Percentiles rank a stretch among this genome's conserved stretches.
phyloP scores from a whole-genome alignment of 2,113 vertebrate genomes.

The Podocnemis expansa region DNA sequence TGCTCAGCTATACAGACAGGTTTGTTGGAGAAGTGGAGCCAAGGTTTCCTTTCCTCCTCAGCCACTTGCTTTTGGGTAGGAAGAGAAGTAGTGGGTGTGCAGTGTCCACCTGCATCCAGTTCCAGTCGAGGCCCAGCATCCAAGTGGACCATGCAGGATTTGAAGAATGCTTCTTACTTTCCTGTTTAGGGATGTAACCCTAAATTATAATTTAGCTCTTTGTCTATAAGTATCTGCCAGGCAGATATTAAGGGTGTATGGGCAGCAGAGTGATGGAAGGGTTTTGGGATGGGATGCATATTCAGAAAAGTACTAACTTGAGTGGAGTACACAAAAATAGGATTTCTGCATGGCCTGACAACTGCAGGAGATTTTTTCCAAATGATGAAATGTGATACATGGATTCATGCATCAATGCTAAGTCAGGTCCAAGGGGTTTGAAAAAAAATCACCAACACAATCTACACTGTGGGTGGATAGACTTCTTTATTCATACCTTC shows the following conservation, averaged over 20 bases:
- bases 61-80: background rate
- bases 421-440: background rate
- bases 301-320: background rate
- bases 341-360: background rate
- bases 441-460: background rate
- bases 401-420: background rate
- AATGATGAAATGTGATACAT: background rate
- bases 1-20: background rate
- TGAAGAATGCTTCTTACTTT: background rate
- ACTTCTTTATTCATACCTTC: background rate
- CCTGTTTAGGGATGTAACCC: background rate
- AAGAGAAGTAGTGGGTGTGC: background rate
- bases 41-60: background rate
- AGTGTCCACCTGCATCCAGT: background rate
- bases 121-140: background rate
- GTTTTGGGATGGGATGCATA: background rate
- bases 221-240: background rate
- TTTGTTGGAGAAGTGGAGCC: background rate
- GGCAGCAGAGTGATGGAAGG: background rate
- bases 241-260: background rate
- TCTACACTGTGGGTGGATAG: background rate
- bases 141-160: background rate
- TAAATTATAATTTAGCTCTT: background rate
- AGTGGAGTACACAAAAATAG: background rate
- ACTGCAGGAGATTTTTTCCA: background rate